phyloP scores from a whole-genome alignment of 2,113 vertebrate genomes.

The Leiothrix lutea region DNA sequence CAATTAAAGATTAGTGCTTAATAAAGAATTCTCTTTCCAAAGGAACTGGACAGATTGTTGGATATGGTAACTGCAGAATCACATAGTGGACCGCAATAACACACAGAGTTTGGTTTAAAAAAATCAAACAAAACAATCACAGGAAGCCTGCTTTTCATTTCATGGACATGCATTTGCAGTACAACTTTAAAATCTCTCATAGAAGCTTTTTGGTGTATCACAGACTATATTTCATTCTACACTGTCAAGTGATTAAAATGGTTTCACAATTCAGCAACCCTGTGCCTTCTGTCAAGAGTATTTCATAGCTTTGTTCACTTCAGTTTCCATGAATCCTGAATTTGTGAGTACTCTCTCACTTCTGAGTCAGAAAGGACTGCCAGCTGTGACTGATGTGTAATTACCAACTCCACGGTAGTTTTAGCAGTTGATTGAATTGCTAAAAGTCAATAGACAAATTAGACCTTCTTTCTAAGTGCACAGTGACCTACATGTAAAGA shows the following conservation, averaged over 20 bases:
- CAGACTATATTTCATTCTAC: background rate
- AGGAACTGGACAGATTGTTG: background rate
- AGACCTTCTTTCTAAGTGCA: background rate
- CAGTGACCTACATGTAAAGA: background rate
- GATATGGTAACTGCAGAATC: background rate
- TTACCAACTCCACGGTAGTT: background rate
- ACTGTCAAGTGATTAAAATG: background rate
- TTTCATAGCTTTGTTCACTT: background rate
- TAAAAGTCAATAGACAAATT: background rate
- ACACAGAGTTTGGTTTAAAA: background rate
- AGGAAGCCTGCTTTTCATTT: background rate
- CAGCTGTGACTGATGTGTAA: background rate
- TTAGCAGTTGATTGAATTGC: background rate
- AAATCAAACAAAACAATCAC: background rate
- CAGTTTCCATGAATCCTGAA: background rate
- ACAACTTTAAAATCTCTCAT: background rate
- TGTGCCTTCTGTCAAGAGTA: background rate
- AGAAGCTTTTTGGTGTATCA: background rate
- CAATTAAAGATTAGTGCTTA: slow-evolving; percentile 8
- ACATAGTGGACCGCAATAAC: background rate
- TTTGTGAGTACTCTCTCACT: background rate
- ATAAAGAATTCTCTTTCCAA: background rate
- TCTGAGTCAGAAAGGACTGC: background rate
- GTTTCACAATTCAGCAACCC: background rate
- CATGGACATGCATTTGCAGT: background rate